phyloP scores from a whole-genome alignment of 1,140 invertebrate genomes.

The Idris sp. region DNA sequence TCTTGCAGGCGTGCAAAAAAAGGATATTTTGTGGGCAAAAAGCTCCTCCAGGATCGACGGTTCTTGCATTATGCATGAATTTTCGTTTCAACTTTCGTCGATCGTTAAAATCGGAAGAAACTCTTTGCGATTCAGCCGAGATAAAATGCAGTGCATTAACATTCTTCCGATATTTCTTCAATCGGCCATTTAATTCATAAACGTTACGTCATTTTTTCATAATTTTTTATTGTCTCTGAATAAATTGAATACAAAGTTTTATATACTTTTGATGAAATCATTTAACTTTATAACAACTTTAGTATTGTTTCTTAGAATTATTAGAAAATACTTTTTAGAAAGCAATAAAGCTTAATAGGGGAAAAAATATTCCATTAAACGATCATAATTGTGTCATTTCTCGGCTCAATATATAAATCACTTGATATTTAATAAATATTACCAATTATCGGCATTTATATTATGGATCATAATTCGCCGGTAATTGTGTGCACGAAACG shows the following conservation, averaged over 20 bases:
- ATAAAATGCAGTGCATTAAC: conserved; percentile 25
- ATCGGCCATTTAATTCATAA: conserved; percentile 19
- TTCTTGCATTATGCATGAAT: conserved; percentile 65
- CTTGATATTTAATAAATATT: conserved; percentile 27
- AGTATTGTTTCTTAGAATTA: no score
- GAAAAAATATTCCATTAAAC: no score
- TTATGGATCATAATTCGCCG: conserved; percentile 26
- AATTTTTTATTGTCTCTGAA: no score
- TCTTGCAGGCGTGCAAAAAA: conserved; percentile 50
- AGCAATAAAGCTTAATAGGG: no score
- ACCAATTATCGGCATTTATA: conserved; percentile 32
- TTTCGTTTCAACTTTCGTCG: conserved; percentile 47
- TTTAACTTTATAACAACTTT: no score
- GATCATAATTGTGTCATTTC: conserved; percentile 31
- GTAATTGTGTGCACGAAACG: conserved; percentile 43
- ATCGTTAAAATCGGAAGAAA: conserved; percentile 62
- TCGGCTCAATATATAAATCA: conserved; percentile 24
- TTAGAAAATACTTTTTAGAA: no score
- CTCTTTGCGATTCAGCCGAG: conserved; percentile 38
- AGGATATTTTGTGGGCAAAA: conserved; percentile 47
- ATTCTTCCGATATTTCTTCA: conserved; percentile 40
- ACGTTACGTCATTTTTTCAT: conserved; percentile 14
- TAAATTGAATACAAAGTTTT: no score
- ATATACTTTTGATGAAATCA: no score
- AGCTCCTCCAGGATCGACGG: conserved; percentile 30